These are phyloP conservation scores for Anagrus nilaparvatae DNA, from an alignment of 1,140 invertebrate species.

Conservation along the genomic window DNA sequence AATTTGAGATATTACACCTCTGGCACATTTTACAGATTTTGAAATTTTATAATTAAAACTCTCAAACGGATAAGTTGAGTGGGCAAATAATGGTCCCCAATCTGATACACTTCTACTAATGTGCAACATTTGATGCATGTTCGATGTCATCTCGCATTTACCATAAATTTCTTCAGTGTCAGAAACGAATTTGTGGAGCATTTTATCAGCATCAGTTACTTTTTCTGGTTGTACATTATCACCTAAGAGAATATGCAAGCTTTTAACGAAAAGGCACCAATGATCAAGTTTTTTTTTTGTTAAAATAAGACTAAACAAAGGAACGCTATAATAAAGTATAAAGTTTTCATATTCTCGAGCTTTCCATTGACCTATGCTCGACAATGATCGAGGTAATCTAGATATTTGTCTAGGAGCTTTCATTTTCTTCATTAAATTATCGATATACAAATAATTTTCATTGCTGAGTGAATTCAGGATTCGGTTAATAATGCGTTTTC, in stretches of 20 bases:
- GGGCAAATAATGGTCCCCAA: slow-evolving; percentile 5
- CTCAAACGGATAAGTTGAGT: neutral
- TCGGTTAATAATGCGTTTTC: too few relatives aligned
- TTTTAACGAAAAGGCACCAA: neutral
- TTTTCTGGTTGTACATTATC: neutral
- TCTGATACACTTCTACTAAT: neutral
- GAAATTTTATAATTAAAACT: slow-evolving; percentile 5
- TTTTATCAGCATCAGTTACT: neutral
- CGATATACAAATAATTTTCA: too few relatives aligned
- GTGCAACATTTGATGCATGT: neutral
- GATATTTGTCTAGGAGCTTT: too few relatives aligned
- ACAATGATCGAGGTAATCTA: too few relatives aligned
- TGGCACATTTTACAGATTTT: slow-evolving; percentile 3
- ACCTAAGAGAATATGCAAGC: neutral
- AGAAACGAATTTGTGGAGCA: neutral
- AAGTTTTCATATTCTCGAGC: too few relatives aligned
- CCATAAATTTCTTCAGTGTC: neutral
- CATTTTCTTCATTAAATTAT: too few relatives aligned
- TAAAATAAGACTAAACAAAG: too few relatives aligned
- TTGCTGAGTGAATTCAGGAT: too few relatives aligned
- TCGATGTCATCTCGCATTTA: neutral
- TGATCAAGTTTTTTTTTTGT: too few relatives aligned
- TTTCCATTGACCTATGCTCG: too few relatives aligned
- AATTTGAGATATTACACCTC: slow-evolving; percentile 6
- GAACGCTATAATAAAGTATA: too few relatives aligned